Evolutionary conservation across 2,797 vertebrate genomes (phyloP), one percentile per base, ranked within the genome.

Genomic region (Erpetoichthys calabaricus): DNA sequence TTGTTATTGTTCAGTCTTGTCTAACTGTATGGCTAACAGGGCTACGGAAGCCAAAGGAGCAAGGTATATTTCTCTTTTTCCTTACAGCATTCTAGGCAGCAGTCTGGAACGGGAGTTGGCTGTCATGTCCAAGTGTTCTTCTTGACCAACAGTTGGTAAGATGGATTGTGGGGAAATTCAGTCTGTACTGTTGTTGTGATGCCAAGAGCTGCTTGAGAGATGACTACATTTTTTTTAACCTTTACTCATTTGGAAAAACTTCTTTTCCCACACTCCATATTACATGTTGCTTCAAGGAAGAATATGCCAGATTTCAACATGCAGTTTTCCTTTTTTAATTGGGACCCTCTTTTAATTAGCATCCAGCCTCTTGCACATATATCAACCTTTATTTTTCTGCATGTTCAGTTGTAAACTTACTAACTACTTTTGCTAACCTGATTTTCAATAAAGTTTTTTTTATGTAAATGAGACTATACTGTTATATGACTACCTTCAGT

Each of bases 91-190:
- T 78, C 69, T 81, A 80, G 80, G 74, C 79, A 83, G 73, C 55
- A 79, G 59, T 83, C 73, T 84, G 77, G 76, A 73, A 65, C 79
- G 84, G 81, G 80, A 85, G 79, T 86, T 86, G 77, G 78, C 83
- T 85, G 76, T 84, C 80, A 84, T 84, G 81, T 77, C 79, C 84
- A 83, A 85, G 80, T 80, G 75, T 79, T 77, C 68, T 78, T 71
- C 73, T 76, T 75, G 76, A 79, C 74, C 73, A 73, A 69, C 70
- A 80, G 77, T 77, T 75, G 73, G 78, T 87, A 86, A 82, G 62
- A 75, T 80, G 80, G 82, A 84, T 75, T 79, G 75, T 65, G 70
- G 76, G 62, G 71, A 68, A 70, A 70, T 58, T 61, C 60, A 74
- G 62, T 64, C 62, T 62, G 59, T 63, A 61, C 62, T 55, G 51